Conservation (phyloP, 2,888 invertebrate genomes). For the Metellina segmentata region DNA sequence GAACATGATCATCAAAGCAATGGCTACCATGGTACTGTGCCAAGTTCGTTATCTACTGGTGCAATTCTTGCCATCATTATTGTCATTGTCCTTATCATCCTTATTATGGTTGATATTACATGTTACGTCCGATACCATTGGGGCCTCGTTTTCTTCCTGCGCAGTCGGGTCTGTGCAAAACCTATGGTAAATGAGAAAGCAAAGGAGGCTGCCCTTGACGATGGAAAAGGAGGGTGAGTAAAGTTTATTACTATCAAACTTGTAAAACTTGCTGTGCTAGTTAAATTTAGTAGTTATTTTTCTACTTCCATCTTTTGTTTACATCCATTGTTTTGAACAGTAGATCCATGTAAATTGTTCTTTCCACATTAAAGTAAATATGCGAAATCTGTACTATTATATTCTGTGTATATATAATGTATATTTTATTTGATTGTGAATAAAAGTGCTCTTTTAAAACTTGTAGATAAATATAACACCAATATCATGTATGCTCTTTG, state of each 20-base stretch:
- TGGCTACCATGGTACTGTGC: slow-evolving; percentile 44
- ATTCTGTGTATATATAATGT: no score
- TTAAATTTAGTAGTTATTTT: no score
- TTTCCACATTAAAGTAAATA: no score
- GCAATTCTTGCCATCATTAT: slow-evolving; percentile 93
- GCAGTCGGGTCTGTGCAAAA: slow-evolving; percentile 77
- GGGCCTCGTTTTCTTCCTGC: slow-evolving; percentile 80
- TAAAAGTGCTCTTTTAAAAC: no score
- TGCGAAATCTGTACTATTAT: no score
- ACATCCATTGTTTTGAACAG: no score
- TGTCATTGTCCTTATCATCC: slow-evolving; percentile 88
- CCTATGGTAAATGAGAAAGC: slow-evolving; percentile 73
- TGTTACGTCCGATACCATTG: slow-evolving; percentile 86
- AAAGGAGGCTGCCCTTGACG: slow-evolving; percentile 76
- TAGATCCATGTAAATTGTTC: no score
- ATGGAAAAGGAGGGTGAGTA: slow-evolving; percentile 74
- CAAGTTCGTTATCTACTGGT: slow-evolving; percentile 78
- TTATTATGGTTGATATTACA: slow-evolving; percentile 88
- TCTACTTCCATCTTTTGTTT: no score
- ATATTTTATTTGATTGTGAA: no score
- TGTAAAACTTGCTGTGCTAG: no score
- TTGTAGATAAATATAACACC: no score
- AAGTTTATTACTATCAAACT: neutral
- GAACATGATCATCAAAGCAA: slow-evolving; percentile 61
- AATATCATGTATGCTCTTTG: no score